Conservation (phyloP, 2,888 invertebrate genomes). For the Dascillus cervinus region DNA sequence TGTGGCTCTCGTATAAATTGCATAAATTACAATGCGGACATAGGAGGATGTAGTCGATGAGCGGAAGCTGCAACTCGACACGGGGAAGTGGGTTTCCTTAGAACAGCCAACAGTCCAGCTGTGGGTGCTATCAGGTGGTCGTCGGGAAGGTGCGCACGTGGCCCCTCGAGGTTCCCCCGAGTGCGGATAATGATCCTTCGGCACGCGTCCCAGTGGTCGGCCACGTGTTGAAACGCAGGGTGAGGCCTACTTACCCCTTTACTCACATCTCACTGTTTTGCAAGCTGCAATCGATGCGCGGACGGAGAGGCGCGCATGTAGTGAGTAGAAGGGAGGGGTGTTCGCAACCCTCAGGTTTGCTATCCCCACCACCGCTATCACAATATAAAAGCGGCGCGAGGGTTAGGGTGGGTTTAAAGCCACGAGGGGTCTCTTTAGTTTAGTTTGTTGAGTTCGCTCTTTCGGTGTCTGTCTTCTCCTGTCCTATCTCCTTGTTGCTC, state of each 20-base stretch:
- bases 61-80: constrained; percentile 24
- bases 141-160: constrained; percentile 20
- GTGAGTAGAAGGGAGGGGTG: constrained; percentile 16
- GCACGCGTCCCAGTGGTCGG: constrained; percentile 26
- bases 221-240: constrained; percentile 27
- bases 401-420: constrained; percentile 45
- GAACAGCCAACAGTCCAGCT: constrained; percentile 17
- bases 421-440: constrained; percentile 51
- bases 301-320: constrained; percentile 20
- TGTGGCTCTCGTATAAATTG: constrained; percentile 12
- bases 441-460: constrained; percentile 39
- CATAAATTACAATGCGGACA: constrained; percentile 11
- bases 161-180: constrained; percentile 16
- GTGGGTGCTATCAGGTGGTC: constrained; percentile 24
- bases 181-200: constrained; percentile 23
- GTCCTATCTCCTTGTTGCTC: constrained; percentile 30
- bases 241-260: constrained; percentile 22
- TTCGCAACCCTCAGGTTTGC: constrained; percentile 23
- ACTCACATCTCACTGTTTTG: constrained; percentile 14
- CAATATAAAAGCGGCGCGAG: constrained; percentile 46
- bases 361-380: constrained; percentile 20
- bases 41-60: constrained; percentile 13
- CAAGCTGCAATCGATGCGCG: constrained; percentile 27
- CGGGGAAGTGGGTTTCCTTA: constrained; percentile 18
- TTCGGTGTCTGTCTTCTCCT: constrained; percentile 42